Conservation (phyloP, 2,888 invertebrate genomes). For the Heliconius ethilla region DNA sequence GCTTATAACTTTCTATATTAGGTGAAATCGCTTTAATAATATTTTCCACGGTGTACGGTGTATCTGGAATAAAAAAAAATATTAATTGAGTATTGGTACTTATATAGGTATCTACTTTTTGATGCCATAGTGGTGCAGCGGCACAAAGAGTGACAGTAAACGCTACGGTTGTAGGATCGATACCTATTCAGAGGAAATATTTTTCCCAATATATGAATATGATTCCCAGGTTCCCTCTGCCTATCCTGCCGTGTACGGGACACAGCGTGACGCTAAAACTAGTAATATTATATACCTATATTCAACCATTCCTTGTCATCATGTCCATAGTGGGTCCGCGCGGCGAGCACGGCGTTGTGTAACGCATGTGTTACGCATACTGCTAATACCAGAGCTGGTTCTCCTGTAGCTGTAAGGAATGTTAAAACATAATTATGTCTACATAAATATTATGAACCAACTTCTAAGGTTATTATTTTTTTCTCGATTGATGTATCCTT, state of each 20-base stretch:
- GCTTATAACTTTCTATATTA: conserved; percentile 59
- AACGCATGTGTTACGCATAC: conserved; percentile 81
- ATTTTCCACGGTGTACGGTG: conserved; percentile 75
- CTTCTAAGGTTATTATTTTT: no score
- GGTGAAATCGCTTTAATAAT: conserved; percentile 68
- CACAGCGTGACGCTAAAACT: no score
- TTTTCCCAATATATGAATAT: neutral
- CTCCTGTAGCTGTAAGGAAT: conserved; percentile 74
- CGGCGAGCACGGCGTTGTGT: conserved; percentile 83
- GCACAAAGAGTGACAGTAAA: no score
- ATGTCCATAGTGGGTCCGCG: conserved; percentile 82
- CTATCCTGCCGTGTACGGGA: no score
- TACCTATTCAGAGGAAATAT: neutral
- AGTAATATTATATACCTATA: conserved; percentile 73
- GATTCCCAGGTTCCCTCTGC: no score
- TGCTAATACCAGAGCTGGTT: conserved; percentile 77
- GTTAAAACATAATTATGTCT: neutral
- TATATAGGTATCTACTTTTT: no score
- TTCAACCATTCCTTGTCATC: conserved; percentile 78
- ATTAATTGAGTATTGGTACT: neutral
- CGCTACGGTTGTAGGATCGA: no score
- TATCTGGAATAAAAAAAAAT: conserved; percentile 64
- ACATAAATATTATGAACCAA: neutral
- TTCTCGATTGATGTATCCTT: no score
- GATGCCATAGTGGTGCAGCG: no score